These are phyloP conservation scores for Aythya baeri DNA, from an alignment of 2,113 vertebrate genomes.

Conservation along the genomic window DNA sequence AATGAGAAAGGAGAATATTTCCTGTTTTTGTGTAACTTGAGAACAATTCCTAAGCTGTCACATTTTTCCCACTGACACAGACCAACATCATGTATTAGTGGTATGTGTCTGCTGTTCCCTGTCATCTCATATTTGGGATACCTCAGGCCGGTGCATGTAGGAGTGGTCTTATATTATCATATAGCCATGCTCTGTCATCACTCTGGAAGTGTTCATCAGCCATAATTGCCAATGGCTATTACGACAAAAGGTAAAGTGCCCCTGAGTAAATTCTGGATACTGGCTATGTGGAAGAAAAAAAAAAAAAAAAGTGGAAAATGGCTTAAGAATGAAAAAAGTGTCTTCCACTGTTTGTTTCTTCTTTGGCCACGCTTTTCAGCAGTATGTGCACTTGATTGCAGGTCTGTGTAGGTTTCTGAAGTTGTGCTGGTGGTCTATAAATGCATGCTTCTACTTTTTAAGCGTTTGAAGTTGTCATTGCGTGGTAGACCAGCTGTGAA, in stretches of 20 bases:
- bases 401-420: neutral
- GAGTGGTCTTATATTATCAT: neutral
- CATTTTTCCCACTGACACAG: neutral
- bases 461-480: neutral
- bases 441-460: neutral
- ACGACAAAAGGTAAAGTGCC: neutral
- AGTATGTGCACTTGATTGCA: neutral
- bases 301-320: neutral
- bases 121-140: no score
- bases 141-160: neutral
- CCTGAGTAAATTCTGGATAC: neutral
- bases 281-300: neutral
- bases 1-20: neutral
- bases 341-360: neutral
- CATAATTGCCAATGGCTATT: rapidly evolving
- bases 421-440: neutral
- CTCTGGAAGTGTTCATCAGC: neutral
- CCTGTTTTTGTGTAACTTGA: neutral
- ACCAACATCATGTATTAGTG: neutral
- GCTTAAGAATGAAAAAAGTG: neutral
- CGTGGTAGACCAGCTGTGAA: neutral
- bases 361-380: neutral
- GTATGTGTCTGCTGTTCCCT: neutral
- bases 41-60: neutral
- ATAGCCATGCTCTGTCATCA: rapidly evolving